Conservation (phyloP, 2,888 invertebrate genomes). For the Bombylius major region DNA sequence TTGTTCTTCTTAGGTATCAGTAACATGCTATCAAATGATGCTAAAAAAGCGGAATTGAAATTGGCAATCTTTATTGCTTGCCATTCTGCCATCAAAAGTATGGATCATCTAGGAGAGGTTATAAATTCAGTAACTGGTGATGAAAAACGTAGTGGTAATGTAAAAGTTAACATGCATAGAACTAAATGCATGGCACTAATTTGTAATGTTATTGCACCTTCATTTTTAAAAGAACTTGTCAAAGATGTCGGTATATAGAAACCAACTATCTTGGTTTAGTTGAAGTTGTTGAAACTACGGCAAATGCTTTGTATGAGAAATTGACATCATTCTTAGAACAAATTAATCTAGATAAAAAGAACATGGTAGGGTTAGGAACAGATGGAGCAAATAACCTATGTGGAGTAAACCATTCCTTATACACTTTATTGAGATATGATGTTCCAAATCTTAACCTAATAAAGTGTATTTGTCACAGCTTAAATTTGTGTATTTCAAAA, state of each 20-base stretch:
- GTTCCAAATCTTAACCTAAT: neutral
- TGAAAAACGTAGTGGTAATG: neutral
- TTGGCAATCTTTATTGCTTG: neutral
- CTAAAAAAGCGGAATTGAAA: neutral
- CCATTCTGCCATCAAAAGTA: neutral
- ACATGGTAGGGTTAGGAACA: neutral
- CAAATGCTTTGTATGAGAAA: neutral
- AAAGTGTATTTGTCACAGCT: neutral
- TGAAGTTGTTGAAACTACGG: neutral
- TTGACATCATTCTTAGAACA: neutral
- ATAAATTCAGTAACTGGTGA: neutral
- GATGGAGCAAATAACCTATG: neutral
- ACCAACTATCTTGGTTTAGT: neutral
- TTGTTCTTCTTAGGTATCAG: neutral
- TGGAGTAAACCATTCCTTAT: constrained; percentile 2
- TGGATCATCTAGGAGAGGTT: neutral
- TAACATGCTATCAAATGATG: neutral
- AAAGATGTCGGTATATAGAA: neutral
- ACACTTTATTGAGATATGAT: neutral
- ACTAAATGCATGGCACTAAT: neutral
- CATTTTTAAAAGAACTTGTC: neutral
- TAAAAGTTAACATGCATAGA: neutral
- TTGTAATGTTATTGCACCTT: neutral
- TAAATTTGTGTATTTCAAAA: neutral
- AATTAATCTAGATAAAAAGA: neutral